These are phyloP conservation scores for Astropecten irregularis DNA, from an alignment of 53 echinoderm and acorn worm species.

Conservation along the genomic window DNA sequence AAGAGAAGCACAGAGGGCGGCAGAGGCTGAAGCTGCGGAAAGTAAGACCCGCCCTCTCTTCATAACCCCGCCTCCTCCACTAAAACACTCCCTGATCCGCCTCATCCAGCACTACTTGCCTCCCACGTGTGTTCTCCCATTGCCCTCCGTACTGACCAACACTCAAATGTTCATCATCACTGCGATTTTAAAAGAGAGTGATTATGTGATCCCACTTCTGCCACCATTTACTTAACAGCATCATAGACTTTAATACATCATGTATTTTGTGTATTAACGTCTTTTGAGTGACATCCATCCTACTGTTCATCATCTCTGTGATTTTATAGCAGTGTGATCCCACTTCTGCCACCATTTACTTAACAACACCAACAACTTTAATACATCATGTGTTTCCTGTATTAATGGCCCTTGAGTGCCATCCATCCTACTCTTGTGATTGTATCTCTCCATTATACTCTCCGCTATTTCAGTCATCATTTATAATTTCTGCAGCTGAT, in stretches of 20 bases:
- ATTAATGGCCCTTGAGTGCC: too few species aligned
- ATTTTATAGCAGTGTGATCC: not conserved
- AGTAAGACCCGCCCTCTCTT: slow-evolving; percentile 53
- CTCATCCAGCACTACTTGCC: too few species aligned
- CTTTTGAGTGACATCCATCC: too few species aligned
- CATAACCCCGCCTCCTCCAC: not conserved
- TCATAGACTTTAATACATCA: too few species aligned
- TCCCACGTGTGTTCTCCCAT: not conserved
- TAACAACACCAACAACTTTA: too few species aligned
- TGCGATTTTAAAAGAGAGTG: not conserved
- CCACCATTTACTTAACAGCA: not conserved
- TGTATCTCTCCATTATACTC: too few species aligned
- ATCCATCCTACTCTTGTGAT: too few species aligned
- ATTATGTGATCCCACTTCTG: not conserved
- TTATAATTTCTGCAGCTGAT: too few species aligned
- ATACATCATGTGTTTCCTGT: too few species aligned
- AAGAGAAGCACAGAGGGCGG: slow-evolving; percentile 37
- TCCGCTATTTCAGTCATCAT: too few species aligned
- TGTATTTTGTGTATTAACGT: too few species aligned
- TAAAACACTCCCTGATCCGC: not conserved
- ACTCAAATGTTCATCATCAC: not conserved
- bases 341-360: not conserved
- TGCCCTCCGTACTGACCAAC: not conserved
- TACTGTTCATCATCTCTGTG: not conserved
- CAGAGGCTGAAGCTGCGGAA: slow-evolving; percentile 47